Conservation (phyloP, 2,113 vertebrate genomes). For the Talpa occidentalis region DNA sequence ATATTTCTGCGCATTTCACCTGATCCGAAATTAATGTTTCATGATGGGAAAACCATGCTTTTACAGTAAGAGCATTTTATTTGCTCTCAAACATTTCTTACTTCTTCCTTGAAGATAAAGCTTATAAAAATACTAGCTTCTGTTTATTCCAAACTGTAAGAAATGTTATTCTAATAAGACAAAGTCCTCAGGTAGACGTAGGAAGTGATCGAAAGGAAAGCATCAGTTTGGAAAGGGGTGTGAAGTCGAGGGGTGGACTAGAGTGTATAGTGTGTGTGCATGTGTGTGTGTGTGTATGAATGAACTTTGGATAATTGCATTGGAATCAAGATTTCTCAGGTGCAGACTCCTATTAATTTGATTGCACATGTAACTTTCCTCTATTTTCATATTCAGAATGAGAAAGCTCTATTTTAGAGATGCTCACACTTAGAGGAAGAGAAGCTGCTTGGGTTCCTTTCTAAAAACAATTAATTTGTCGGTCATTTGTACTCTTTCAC, state of each 20-base stretch:
- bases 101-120: conserved; percentile 41
- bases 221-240: not conserved
- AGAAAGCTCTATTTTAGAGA: conserved; percentile 45
- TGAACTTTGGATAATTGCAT: not conserved
- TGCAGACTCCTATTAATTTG: conserved; percentile 11
- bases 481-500: too few species aligned
- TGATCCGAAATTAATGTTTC: conserved; percentile 71
- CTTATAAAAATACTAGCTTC: conserved; percentile 18
- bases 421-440: conserved; percentile 40
- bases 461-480: too few species aligned
- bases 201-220: not conserved
- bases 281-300: not conserved
- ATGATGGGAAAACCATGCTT: conserved; percentile 66
- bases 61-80: not conserved
- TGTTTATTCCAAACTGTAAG: conserved; percentile 42
- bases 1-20: conserved; percentile 54
- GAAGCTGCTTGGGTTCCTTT: conserved; percentile 66
- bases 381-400: conserved; percentile 57
- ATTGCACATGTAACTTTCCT: not conserved
- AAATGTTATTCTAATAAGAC: conserved; percentile 5
- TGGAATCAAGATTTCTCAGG: conserved; percentile 40
- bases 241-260: not conserved
- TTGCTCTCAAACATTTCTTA: conserved; percentile 39
- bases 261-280: not conserved
- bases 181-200: not conserved